Base-by-base conservation (phyloP, 2,888 invertebrate genomes). In the Cephus rjabovi region DNA sequence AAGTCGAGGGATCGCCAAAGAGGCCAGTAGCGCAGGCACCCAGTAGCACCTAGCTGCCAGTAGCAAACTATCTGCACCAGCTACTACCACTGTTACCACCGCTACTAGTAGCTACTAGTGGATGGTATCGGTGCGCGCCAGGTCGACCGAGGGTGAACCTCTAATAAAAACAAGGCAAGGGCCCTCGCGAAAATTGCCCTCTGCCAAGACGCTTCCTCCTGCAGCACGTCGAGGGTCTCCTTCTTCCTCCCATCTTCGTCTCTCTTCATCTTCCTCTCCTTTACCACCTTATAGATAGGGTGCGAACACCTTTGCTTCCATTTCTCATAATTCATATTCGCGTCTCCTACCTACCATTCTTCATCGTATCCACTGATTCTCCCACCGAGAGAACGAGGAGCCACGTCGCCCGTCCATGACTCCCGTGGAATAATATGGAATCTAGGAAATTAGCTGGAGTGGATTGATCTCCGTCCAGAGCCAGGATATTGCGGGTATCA, bases 141-240 rank as follows among this genome's bases (percentile, higher is more conserved):
- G 34, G 31, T 31, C 31, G 37, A 56, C 74, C 34, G 75, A 75
- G 79, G 56, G 75, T 76, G 76, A 35, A 79, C 68, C 75, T 76
- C 77, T 81, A 83, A 83, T 81, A 82, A 83, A 82, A 85, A 84
- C 81, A 78, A 79, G 75, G 80, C 77, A 78, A 82, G 83, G 71
- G 80, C 81, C 79, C 80, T 81, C 77, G 81, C 77, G 82, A 82
- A 83, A 84, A 85, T 83, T 84, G 82, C 81, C 79, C 77, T 34
- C 34, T 34, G 75, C 77, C 70, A 37, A 37, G 70, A 71, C 74
- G 76, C 79, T 74, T 73, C 71, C 80, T 80, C 79, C 79, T 80
- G 77, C 76, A 77, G 77, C 74, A 75, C 79, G 81, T 81, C 78
- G 79, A 75, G 76, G 69, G 73, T 73, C 78, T 78, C 76, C 77